A percentile compares a stretch with the other conserved stretches of the same genome.
Evolutionary conservation across 2,113 vertebrate species (phyloP).

Genomic region (Mola mola): DNA sequence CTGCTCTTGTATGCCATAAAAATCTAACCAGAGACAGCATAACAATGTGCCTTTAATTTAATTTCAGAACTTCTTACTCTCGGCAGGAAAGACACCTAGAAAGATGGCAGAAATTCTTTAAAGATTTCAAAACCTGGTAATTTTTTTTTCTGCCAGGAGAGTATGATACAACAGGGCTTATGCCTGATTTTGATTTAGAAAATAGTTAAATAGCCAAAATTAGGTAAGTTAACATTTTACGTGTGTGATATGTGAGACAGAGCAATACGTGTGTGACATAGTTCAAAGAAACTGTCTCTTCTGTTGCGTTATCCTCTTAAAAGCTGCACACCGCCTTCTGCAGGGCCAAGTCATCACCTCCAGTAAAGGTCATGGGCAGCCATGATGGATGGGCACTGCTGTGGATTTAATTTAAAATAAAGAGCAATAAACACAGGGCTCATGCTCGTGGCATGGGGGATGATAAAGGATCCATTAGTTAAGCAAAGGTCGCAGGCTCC

Average conservation of each 20-base stretch:
- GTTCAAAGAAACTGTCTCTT: constrained; percentile 25
- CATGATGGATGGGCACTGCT: constrained; percentile 77
- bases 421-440: constrained; percentile 76
- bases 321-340: constrained; percentile 44
- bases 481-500: constrained; percentile 86
- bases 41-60: too few relatives aligned
- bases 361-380: constrained; percentile 80
- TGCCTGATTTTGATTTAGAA: too few relatives aligned
- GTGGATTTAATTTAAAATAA: constrained; percentile 83
- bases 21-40: not conserved
- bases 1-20: not conserved
- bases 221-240: not conserved
- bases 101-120: too few relatives aligned
- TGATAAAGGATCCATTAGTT: constrained; percentile 79
- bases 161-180: too few relatives aligned
- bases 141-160: too few relatives aligned
- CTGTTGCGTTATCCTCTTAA: constrained; percentile 33
- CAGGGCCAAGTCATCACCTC: constrained; percentile 71
- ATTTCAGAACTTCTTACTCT: not conserved
- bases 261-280: too few relatives aligned
- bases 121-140: too few relatives aligned
- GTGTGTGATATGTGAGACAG: constrained; percentile 3
- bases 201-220: too few relatives aligned
- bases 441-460: constrained; percentile 69
- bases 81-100: not conserved